Percentiles rank a stretch among this genome's conserved stretches.
Evolutionary conservation across 2,113 vertebrate species (phyloP).

Genomic region (Madoqua kirkii): DNA sequence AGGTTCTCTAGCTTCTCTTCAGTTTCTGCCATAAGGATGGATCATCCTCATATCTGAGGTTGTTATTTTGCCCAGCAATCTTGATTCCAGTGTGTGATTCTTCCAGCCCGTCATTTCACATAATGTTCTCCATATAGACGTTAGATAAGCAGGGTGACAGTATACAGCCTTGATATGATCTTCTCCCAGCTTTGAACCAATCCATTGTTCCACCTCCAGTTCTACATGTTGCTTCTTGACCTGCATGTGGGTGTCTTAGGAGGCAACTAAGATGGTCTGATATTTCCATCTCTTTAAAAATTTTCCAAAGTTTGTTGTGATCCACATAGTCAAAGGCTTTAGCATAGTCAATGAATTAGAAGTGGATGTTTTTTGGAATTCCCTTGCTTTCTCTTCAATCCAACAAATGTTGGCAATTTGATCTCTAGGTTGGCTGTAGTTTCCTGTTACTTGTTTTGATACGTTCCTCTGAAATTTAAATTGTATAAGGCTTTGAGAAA

Average conservation of each 20-base stretch:
- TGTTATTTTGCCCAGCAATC: background rate
- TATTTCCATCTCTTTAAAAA: background rate
- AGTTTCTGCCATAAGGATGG: background rate
- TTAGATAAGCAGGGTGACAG: background rate
- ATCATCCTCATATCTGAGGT: background rate
- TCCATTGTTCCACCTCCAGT: accelerated
- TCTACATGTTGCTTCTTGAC: background rate
- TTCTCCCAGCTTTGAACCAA: background rate
- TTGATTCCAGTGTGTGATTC: background rate
- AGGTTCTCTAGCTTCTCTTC: background rate
- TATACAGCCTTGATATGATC: background rate
- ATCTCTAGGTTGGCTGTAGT: background rate
- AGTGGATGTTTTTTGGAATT: background rate
- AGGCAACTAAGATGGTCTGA: background rate
- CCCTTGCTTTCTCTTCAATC: background rate
- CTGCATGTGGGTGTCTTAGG: background rate
- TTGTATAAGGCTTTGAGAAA: background rate
- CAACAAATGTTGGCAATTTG: background rate
- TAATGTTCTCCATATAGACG: background rate
- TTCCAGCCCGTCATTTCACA: accelerated
- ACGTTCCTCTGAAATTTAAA: background rate
- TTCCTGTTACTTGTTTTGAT: background rate
- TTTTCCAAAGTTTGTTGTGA: background rate
- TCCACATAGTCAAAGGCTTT: background rate
- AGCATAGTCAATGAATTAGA: background rate